A percentile compares a stretch with the other conserved stretches of the same genome.
Conservation (phyloP, 1,140 invertebrate species). For the Prorops nasuta region DNA sequence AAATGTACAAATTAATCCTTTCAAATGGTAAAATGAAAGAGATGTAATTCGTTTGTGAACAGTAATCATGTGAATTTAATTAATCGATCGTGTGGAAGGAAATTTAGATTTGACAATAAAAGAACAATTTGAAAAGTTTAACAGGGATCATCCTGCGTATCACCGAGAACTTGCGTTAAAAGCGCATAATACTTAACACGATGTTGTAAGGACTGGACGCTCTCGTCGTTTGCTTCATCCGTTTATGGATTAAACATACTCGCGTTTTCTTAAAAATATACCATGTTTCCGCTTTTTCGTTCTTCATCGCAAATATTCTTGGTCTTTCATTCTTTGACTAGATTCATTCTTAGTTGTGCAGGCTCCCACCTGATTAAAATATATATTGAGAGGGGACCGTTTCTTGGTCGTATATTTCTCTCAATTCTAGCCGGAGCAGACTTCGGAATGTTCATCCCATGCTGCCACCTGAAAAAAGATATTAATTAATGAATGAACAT, state of each 20-base stretch:
- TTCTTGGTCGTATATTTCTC: neutral
- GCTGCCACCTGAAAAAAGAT: slow-evolving; percentile 67
- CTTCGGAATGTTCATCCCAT: slow-evolving; percentile 83
- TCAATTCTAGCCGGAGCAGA: slow-evolving; percentile 68
- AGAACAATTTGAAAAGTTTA: neutral
- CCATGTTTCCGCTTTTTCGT: neutral
- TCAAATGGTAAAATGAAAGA: too few relatives aligned
- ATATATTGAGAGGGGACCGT: neutral
- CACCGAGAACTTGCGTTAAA: too few relatives aligned
- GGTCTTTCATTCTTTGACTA: slow-evolving; percentile 47
- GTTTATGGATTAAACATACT: neutral
- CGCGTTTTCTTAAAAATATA: slow-evolving; percentile 29
- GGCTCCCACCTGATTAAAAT: neutral
- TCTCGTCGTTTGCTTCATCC: neutral
- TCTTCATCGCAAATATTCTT: slow-evolving; percentile 2
- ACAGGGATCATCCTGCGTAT: neutral
- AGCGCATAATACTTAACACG: neutral
- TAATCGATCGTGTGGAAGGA: too few relatives aligned
- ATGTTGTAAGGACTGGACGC: too few relatives aligned
- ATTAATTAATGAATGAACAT: neutral
- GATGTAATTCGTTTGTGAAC: too few relatives aligned
- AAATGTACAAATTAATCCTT: too few relatives aligned
- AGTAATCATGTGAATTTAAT: too few relatives aligned
- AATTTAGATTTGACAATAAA: too few relatives aligned
- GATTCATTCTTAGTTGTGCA: slow-evolving; percentile 41